Base-by-base conservation (phyloP, 2,797 vertebrate species). In the Xerus rutilus region DNA sequence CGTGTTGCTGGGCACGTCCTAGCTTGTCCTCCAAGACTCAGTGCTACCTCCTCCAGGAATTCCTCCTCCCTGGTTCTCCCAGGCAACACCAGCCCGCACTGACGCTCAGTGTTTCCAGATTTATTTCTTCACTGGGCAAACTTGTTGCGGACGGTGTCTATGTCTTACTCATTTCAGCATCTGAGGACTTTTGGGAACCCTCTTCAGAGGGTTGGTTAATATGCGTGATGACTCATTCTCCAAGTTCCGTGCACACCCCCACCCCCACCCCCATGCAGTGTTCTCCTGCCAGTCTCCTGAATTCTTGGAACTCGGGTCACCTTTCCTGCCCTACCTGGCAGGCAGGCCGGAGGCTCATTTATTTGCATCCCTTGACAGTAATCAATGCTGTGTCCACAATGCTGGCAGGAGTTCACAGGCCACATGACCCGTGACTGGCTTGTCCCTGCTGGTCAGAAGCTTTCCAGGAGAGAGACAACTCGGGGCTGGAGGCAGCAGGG, bases 401-500 rank as follows among this genome's bases (percentile, higher is more conserved):
- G 45, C 15, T 2, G 54, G 3, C 2, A 1, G 57, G 65, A 65
- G 73, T 10, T 64, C 89, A 89, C 47, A 78, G 65, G 20, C 30
- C 64, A 3, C 5, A 1, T 32, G 91, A 67, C 72, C 49, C 7
- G 3, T 70, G 72, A 78, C 32, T 23, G 1, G 64, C 13, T 52
- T 20, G 78, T 69, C 93, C 74, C 94, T 94, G 69, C 88, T 93
- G 79, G 87, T 83, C 28, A n/a, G 65, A 39, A 20, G 23, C 21
- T 79, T 79, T 86, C 90, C 67, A 47, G 57, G 57, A 14, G 78
- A 81, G 30, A 47, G 49, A 52, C 45, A 45, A 21, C 23, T 32
- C 47, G 45, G 65, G 43, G 30, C 57, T 79, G 21, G 7, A 64
- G 81, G 73, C 4, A 64, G 73, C 14, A 52, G 43, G 15, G 57